These are phyloP conservation scores for Temnothorax rugatulus DNA, from an alignment of 2,888 invertebrate species.

Conservation along the genomic window DNA sequence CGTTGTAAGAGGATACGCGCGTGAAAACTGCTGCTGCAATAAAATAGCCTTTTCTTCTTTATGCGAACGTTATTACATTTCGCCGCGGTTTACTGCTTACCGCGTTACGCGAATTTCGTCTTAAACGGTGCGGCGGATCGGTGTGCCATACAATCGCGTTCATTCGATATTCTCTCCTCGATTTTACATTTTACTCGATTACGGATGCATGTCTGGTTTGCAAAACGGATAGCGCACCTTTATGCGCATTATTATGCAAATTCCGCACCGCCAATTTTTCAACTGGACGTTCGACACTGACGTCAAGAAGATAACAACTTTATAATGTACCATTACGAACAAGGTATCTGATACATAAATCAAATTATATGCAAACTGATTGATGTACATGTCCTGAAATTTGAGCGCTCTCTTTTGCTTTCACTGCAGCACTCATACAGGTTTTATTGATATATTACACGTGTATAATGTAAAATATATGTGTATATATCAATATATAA, in stretches of 20 bases:
- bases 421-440: background rate
- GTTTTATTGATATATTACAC: background rate
- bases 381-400: background rate
- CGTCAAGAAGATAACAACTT: constrained; percentile 23
- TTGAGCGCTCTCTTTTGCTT: constrained; percentile 41
- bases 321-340: background rate
- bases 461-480: background rate
- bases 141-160: background rate
- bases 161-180: background rate
- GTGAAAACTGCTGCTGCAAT: constrained; percentile 56
- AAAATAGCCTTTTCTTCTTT: constrained; percentile 20
- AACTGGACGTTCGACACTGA: background rate
- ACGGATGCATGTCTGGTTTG: background rate
- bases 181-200: constrained; percentile 1
- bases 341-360: constrained; percentile 19
- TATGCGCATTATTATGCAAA: constrained; percentile 17
- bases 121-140: background rate
- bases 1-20: constrained; percentile 64
- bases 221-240: background rate
- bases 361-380: constrained; percentile 34
- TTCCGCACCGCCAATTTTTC: constrained; percentile 3
- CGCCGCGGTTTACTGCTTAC: background rate
- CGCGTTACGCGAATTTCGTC: background rate
- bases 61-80: constrained; percentile 37
- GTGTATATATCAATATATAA: background rate